Evolutionary conservation across 2,113 vertebrate species (phyloP), one percentile per base, ranked within the genome.

Genomic region (Hepsetus odoe): DNA sequence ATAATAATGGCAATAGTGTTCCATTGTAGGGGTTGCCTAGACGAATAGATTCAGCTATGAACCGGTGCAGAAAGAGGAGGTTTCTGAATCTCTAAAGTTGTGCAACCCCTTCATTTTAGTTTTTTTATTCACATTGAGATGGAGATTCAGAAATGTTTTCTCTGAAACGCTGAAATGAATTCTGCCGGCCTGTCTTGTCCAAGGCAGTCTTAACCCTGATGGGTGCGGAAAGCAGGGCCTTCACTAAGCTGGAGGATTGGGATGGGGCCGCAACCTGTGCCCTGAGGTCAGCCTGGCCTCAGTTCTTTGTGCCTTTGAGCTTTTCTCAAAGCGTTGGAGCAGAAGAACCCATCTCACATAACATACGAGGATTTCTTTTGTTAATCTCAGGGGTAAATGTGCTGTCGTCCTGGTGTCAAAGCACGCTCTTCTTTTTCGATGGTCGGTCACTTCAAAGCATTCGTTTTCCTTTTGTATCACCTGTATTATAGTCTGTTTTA

Each of bases 351-450:
- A 85, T 87, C 82, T 84, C 87, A 85, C 77, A 83, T 71, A 76
- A 85, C 77, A 83, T 71, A 76, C 83, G 67, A 85, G 81, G 87
- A 80, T 70, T 61, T 85, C 82, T 69, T 85, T 87, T 83, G 89
- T 91, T 89, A 81, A 92, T 90, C 91, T 93, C 91, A 93, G 91
- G 91, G 90, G 88, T 86, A 87, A 87, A 87, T 85, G 89, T 83
- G 84, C 73, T 81, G 78, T 78, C 90, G 83, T 89, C 88, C 88
- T 89, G 81, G 82, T 92, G 88, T 93, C 86, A 90, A 89, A 86
- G 72, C 84, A 88, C 71, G 44, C 9, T 59, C 90, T 89, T 88
- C 81, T 86, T 82, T 91, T 87, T 89, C 79, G 79, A 85, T 85
- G 59, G 90, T 85, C 85, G 86, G 89, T 89, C 82, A 87, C 89